Evolutionary conservation across 2,797 vertebrate genomes (phyloP), one percentile per base, ranked within the genome.

Genomic region (Varecia variegata): DNA sequence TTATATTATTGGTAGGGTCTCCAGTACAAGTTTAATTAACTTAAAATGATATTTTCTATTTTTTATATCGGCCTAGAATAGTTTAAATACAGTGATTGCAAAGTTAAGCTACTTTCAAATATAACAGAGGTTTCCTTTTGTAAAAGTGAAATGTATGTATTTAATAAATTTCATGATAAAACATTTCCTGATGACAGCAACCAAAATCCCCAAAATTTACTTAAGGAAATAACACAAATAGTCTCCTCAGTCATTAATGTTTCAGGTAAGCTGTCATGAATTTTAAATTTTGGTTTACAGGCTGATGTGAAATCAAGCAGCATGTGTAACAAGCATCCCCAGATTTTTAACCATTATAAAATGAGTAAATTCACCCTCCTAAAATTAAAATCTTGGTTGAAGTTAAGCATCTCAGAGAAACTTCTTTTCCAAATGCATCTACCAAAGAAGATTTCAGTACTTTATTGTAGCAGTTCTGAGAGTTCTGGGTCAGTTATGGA

Each of bases 51-150:
- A 13, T 56, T 52, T 74, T 94, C 5, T 0, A 1, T 0, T 40
- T 97, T 67, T 92, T 96, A 70, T 50, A 15, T 56, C 83, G 88
- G 1, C 70, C 68, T 54, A 40, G 10, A 94, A 43, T 50, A 95
- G 80, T 58, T 94, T 32, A 90, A 62, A 56, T 86, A 30, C 23
- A 35, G 82, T 45, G 60, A 74, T 79, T 79, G 23, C 23, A 60
- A 95, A 95, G 0, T 93, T n/a, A 38, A 88, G 38, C 76, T 67
- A 74, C 18, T 6, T 18, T 90, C 38, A 76, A 38, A 40, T 52
- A 14, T 40, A 88, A 85, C 5, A 77, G 67, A 74, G 5, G 3
- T 56, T 94, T 96, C 30, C 18, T 35, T 77, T 40, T n/a, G 9
- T 56, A 45, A 70, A 71, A 65, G 27, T 58, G 27, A 45, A 88